Conservation (phyloP, 2,888 invertebrate genomes). For the Strigamia crassipes region DNA sequence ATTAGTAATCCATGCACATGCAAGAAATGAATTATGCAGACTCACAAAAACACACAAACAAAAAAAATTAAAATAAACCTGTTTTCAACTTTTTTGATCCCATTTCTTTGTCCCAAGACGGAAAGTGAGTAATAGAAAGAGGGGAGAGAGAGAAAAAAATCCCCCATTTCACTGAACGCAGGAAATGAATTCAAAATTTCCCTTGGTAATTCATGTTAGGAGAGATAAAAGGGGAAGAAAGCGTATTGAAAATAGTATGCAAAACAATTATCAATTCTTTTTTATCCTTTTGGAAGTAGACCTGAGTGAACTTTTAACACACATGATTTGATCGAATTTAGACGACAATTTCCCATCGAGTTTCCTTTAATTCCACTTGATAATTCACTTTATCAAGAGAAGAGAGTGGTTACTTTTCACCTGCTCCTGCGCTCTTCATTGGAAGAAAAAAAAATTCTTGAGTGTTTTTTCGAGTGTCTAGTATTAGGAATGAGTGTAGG, state of each 20-base stretch:
- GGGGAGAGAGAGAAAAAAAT: neutral
- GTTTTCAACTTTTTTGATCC: neutral
- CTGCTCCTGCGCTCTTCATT: neutral
- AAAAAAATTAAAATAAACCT: neutral
- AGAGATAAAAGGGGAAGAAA: neutral
- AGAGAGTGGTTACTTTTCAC: slow-evolving; percentile 3
- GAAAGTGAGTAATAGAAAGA: slow-evolving; percentile 1
- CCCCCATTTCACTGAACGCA: neutral
- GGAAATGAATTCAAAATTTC: slow-evolving; percentile 21
- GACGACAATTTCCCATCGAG: slow-evolving; percentile 10
- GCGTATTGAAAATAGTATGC: neutral
- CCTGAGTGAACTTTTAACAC: slow-evolving; percentile 16
- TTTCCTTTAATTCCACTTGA: neutral
- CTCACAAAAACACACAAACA: neutral
- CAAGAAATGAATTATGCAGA: neutral
- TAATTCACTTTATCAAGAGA: neutral
- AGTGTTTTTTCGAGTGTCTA: slow-evolving; percentile 4
- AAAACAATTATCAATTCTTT: slow-evolving; percentile 15
- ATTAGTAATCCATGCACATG: neutral
- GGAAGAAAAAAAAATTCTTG: neutral
- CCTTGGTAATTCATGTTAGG: neutral
- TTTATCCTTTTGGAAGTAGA: neutral
- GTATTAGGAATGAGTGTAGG: neutral
- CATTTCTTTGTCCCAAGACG: neutral
- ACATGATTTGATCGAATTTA: slow-evolving; percentile 21